Evolutionary conservation across 2,797 vertebrate genomes (phyloP).

Genomic region (Sebastes matsubarae): DNA sequence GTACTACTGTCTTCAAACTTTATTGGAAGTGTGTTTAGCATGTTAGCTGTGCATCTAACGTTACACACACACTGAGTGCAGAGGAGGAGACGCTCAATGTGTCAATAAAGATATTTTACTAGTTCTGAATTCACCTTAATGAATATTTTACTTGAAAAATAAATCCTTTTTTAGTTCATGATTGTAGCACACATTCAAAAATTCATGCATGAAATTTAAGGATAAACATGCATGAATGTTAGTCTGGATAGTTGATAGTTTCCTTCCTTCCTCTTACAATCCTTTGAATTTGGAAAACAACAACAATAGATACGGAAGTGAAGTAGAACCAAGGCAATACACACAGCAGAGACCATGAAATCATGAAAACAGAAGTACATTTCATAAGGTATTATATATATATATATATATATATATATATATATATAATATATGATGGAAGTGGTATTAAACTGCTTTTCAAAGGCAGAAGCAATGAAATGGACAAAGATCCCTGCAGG

Average conservation of each 20-base stretch:
- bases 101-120: background rate
- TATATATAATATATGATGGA: background rate
- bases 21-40: background rate
- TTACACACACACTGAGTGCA: background rate
- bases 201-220: background rate
- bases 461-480: slow-evolving; percentile 1
- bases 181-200: background rate
- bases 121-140: background rate
- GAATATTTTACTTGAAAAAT: background rate
- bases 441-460: slow-evolving; percentile 14
- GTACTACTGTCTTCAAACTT: background rate
- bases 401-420: background rate
- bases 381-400: background rate
- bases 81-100: background rate
- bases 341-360: background rate
- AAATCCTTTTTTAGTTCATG: background rate
- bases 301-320: background rate
- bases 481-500: background rate
- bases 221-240: background rate
- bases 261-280: background rate
- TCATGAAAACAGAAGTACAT: background rate
- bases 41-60: background rate
- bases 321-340: background rate
- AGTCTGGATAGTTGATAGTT: background rate
- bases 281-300: background rate